Evolutionary conservation across 1,140 invertebrate genomes (phyloP), one percentile per base, ranked within the genome.

Genomic region (Anoplolepis gracilipes): DNA sequence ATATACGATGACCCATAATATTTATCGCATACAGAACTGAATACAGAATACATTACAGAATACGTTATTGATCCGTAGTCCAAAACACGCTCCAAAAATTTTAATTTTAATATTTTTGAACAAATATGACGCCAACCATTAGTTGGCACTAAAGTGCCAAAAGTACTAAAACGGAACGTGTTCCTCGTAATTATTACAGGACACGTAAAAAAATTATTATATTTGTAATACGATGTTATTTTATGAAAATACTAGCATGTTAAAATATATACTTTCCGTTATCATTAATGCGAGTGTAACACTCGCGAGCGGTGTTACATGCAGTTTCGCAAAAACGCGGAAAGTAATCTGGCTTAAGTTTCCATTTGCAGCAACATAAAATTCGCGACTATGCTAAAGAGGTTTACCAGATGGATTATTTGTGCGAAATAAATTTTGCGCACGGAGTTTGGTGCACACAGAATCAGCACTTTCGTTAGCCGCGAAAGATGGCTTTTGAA

Each of bases 401-500:
- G 81, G 53, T 85, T 89, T 72, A 62, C 65, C 61, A 61, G 77
- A 70, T 69, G 19, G 72, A 72, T 59, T 86, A 87, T 89, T 89
- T 75, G 87, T 42, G 79, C 65, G 78, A 69, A 89, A 86, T 89
- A 88, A 89, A 61, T 88, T 89, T 72, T 72, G 59, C 75, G 72
- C 75, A 59, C 73, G 22, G 46, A 39, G 36, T 64, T 69, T 33
- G 73, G 46, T 28, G 73, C 62, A 62, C 84, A 65, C 59, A 28
- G 62, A 57, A 78, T 59, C 88, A 88, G 85, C 84, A 86, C 78
- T 78, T 84, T 79, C 55, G 78, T 82, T 73, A 82, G 77, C 84
- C 78, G 88, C 77, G 82, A 86, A 86, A 72, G 87, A 42, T 62
- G 61, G 77, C 65, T 89, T 89, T 89, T 89, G 65, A 89, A 90